A percentile compares a stretch with the other conserved stretches of the same genome.
Conservation (phyloP, 1,140 invertebrate species). For the Aphis gossypii region DNA sequence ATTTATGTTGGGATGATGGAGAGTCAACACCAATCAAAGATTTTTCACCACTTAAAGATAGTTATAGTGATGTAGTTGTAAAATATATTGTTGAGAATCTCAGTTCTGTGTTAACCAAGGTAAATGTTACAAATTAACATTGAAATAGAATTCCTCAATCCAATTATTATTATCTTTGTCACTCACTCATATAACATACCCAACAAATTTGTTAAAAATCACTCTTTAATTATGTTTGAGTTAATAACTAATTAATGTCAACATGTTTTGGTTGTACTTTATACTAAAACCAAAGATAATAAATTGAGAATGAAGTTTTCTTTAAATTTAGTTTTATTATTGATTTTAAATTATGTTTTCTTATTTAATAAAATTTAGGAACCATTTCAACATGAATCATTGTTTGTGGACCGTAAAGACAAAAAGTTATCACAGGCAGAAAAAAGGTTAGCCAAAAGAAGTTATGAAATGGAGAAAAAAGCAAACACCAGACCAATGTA, state of each 20-base stretch:
- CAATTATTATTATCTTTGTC: not conserved
- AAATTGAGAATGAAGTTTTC: not conserved
- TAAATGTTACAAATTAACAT: constrained; percentile 57
- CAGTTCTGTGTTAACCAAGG: constrained; percentile 77
- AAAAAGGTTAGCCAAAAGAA: constrained; percentile 89
- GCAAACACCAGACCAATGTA: constrained; percentile 67
- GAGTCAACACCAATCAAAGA: constrained; percentile 75
- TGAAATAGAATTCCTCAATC: not conserved
- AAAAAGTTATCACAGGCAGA: constrained; percentile 94
- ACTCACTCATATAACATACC: not conserved
- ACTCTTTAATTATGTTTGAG: not conserved
- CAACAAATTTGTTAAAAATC: not conserved
- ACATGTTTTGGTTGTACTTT: not conserved
- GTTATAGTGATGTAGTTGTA: constrained; percentile 83
- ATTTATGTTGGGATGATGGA: constrained; percentile 91
- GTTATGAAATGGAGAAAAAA: constrained; percentile 94
- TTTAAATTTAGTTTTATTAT: not conserved
- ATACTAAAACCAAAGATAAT: not conserved
- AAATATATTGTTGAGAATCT: constrained; percentile 75
- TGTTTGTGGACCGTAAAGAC: constrained; percentile 94
- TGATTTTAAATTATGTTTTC: constrained; percentile 6
- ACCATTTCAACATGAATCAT: constrained; percentile 96
- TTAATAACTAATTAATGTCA: not conserved
- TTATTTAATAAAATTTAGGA: constrained; percentile 66
- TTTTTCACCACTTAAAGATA: constrained; percentile 73